Conservation (phyloP, 2,888 invertebrate genomes). For the Leptopilina myrica region DNA sequence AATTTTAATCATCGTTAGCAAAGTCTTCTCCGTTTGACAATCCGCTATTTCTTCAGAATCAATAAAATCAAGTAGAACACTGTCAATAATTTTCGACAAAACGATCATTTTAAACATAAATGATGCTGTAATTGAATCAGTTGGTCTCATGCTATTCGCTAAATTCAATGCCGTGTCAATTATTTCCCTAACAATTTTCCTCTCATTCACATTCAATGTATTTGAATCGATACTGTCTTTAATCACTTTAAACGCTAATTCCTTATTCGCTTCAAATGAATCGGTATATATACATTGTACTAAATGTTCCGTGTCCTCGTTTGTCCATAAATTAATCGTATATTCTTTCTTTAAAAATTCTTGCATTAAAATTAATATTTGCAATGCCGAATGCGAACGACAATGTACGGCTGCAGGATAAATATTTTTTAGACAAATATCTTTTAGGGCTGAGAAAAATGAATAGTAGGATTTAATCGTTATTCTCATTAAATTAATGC, state of each 20-base stretch:
- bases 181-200: conserved; percentile 68
- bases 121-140: conserved; percentile 86
- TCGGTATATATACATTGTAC: conserved; percentile 81
- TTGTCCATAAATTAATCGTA: conserved; percentile 53
- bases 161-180: conserved; percentile 77
- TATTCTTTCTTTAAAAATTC: conserved; percentile 61
- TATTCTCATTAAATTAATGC: background rate
- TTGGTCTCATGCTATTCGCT: conserved; percentile 85
- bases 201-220: conserved; percentile 63
- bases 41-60: conserved; percentile 51
- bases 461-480: conserved; percentile 19
- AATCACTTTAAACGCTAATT: conserved; percentile 81
- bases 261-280: conserved; percentile 88
- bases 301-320: background rate
- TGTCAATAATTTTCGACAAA: conserved; percentile 62
- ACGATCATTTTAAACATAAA: conserved; percentile 77
- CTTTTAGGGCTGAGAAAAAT: conserved; percentile 71
- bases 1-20: conserved; percentile 59
- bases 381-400: conserved; percentile 80
- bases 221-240: conserved; percentile 57
- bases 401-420: conserved; percentile 82
- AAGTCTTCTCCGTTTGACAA: conserved; percentile 60
- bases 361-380: conserved; percentile 76
- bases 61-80: conserved; percentile 55
- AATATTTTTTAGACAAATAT: conserved; percentile 79